Conservation (phyloP, 2,113 vertebrate genomes). For the Oxygymnocypris stewartii region DNA sequence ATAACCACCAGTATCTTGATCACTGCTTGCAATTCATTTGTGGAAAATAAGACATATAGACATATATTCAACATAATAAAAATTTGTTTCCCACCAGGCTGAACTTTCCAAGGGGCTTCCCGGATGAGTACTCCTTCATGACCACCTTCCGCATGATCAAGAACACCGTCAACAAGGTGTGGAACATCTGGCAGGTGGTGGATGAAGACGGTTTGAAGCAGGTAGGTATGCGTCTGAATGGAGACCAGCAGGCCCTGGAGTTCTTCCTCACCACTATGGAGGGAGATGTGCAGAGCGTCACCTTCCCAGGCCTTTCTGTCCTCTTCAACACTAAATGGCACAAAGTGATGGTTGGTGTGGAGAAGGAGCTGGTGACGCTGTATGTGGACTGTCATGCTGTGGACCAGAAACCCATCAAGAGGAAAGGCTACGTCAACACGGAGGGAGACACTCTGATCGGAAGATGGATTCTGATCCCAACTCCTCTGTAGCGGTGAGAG, state of each 20-base stretch:
- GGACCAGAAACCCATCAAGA: constrained; percentile 77
- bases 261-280: constrained; percentile 79
- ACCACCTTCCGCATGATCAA: constrained; percentile 82
- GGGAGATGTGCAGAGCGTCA: constrained; percentile 76
- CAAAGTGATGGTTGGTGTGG: constrained; percentile 82
- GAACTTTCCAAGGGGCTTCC: constrained; percentile 79
- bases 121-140: constrained; percentile 81
- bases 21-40: neutral
- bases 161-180: constrained; percentile 78
- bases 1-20: neutral
- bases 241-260: constrained; percentile 78
- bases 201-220: constrained; percentile 77
- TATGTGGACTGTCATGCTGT: constrained; percentile 81
- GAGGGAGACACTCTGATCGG: constrained; percentile 81
- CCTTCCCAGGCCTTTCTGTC: constrained; percentile 76
- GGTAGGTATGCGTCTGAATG: constrained; percentile 77
- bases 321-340: constrained; percentile 84
- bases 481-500: constrained; percentile 79
- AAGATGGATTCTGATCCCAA: constrained; percentile 73
- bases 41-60: neutral
- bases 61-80: neutral
- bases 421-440: constrained; percentile 77
- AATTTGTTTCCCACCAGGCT: constrained; percentile 62
- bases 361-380: constrained; percentile 75
- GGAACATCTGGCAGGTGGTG: constrained; percentile 82